phyloP scores from a whole-genome alignment of 2,113 vertebrate species.

The Leiothrix lutea region DNA sequence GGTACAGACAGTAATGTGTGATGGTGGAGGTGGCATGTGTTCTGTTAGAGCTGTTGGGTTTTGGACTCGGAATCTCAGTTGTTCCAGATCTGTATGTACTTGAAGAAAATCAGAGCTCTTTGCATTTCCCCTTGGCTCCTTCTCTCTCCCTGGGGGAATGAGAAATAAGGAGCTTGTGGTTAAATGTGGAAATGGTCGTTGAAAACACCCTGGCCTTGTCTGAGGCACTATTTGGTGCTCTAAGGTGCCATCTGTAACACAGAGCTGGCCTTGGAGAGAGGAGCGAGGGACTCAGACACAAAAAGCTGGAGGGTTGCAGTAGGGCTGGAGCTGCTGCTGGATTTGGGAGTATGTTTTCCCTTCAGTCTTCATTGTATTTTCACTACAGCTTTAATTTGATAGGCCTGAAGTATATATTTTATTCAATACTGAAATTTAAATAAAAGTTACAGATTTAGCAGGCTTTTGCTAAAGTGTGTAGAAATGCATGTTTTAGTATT shows the following conservation, averaged over 20 bases:
- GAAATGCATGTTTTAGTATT: neutral
- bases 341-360: neutral
- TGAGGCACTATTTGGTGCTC: neutral
- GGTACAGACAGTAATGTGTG: neutral
- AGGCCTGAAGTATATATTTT: neutral
- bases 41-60: neutral
- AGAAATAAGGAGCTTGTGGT: neutral
- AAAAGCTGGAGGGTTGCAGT: neutral
- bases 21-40: neutral
- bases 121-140: neutral
- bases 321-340: neutral
- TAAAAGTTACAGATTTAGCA: neutral
- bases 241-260: neutral
- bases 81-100: neutral
- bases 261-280: neutral
- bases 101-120: neutral
- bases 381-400: neutral
- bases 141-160: neutral
- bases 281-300: rapidly evolving
- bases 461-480: neutral
- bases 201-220: neutral
- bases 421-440: neutral
- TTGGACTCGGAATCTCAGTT: rapidly evolving
- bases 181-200: rapidly evolving
- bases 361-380: neutral